Conservation (phyloP, 35 echinoderm and acorn worm species). For the Ophioderma brevispina region DNA sequence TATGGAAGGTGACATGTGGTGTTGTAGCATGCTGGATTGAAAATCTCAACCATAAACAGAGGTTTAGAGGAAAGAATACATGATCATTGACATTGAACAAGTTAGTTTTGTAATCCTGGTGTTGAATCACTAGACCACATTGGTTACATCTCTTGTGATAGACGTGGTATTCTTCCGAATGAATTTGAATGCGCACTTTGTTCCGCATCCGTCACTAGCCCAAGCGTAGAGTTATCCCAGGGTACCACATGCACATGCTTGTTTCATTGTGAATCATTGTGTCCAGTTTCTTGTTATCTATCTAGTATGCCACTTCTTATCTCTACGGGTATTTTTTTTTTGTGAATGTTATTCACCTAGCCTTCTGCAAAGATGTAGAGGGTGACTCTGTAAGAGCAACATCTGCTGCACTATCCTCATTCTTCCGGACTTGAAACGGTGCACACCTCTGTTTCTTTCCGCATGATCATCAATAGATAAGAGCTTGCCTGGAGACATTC, state of each 20-base stretch:
- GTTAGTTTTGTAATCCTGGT: neutral
- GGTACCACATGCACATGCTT: neutral
- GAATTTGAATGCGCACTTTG: too few species aligned
- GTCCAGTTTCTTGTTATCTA: neutral
- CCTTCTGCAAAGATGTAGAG: neutral
- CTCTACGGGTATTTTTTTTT: neutral
- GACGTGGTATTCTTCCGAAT: neutral
- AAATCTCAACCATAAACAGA: neutral
- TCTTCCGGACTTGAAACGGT: neutral
- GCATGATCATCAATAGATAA: neutral
- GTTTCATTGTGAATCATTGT: neutral
- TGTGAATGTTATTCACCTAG: neutral
- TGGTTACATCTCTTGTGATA: neutral
- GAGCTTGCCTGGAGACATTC: neutral
- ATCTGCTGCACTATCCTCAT: neutral
- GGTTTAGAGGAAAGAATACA: neutral
- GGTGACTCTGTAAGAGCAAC: neutral
- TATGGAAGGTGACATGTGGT: neutral
- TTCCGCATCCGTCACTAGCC: too few species aligned
- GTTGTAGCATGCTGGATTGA: neutral
- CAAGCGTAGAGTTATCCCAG: too few species aligned
- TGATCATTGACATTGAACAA: neutral
- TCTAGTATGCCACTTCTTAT: neutral
- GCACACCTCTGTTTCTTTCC: neutral
- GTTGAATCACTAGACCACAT: neutral